Evolutionary conservation across 2,113 vertebrate species (phyloP).

Genomic region (Coryphaenoides rupestris): DNA sequence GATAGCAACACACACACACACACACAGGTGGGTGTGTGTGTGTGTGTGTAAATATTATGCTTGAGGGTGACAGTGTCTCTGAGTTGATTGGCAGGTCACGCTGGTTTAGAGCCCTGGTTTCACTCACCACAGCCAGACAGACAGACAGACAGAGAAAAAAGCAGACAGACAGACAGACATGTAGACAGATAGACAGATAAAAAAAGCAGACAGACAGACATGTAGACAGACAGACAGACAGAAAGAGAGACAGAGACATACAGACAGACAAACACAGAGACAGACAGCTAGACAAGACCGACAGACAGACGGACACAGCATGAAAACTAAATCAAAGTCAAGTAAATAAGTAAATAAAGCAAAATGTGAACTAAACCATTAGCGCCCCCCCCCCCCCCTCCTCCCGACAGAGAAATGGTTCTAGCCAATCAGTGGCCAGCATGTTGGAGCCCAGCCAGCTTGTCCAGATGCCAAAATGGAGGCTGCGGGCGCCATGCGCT

Average conservation of each 20-base stretch:
- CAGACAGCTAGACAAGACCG: not conserved
- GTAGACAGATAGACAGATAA: not conserved
- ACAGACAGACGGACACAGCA: not conserved
- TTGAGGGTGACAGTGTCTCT: too few relatives aligned
- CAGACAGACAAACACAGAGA: conserved; percentile 1
- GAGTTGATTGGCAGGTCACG: too few relatives aligned
- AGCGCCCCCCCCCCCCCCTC: conserved; percentile 44
- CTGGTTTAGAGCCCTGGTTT: not conserved
- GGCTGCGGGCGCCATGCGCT: conserved; percentile 47
- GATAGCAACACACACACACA: too few relatives aligned
- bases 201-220: not conserved
- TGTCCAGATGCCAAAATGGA: conserved; percentile 65
- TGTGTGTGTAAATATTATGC: too few relatives aligned
- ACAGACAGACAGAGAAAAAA: too few relatives aligned
- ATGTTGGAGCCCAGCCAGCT: conserved; percentile 63
- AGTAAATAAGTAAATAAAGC: too few relatives aligned
- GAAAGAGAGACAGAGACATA: not conserved
- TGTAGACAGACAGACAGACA: too few relatives aligned
- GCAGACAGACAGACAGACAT: too few relatives aligned
- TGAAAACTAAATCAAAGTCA: too few relatives aligned
- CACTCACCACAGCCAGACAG: not conserved
- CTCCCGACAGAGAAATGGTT: conserved; percentile 59
- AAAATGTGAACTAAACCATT: too few relatives aligned
- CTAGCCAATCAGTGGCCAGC: conserved; percentile 63
- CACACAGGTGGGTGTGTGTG: too few relatives aligned